Conservation (phyloP, 1,140 invertebrate genomes). For the Ooceraea biroi region DNA sequence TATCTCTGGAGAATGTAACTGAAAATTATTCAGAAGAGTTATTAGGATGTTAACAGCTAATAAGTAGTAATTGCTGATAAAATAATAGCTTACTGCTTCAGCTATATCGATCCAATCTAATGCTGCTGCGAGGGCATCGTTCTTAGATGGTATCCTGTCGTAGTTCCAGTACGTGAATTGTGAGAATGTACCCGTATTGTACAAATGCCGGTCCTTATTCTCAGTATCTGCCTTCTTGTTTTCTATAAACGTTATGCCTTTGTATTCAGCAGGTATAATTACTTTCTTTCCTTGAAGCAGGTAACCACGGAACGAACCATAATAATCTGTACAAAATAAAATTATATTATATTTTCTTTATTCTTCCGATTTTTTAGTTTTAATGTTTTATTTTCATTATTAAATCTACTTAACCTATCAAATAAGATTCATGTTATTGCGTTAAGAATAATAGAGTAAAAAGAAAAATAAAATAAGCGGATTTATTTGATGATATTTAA, state of each 20-base stretch:
- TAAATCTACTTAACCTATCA: neutral
- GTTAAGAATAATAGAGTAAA: neutral
- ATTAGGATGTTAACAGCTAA: constrained; percentile 27
- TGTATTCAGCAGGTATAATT: constrained; percentile 88
- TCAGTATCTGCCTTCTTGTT: constrained; percentile 87
- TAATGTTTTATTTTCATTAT: constrained; percentile 6
- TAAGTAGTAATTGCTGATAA: constrained; percentile 25
- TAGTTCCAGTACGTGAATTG: constrained; percentile 93
- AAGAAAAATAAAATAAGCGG: neutral
- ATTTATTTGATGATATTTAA: neutral
- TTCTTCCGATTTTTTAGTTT: neutral
- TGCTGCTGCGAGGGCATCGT: constrained; percentile 89
- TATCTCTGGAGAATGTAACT: constrained; percentile 77
- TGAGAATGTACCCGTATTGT: constrained; percentile 88
- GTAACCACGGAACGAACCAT: constrained; percentile 89
- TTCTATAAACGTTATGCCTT: constrained; percentile 90
- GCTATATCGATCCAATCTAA: constrained; percentile 93
- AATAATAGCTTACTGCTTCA: constrained; percentile 88
- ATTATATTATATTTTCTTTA: constrained; percentile 39
- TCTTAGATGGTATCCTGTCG: constrained; percentile 90
- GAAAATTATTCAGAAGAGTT: constrained; percentile 58
- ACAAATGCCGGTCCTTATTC: constrained; percentile 88
- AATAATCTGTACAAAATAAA: constrained; percentile 81
- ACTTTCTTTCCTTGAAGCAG: constrained; percentile 89
- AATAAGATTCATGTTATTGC: neutral